A percentile compares a stretch with the other conserved stretches of the same genome.
These are phyloP conservation scores for Plebejus melissa DNA, from an alignment of 2,888 invertebrate genomes.

Conservation along the genomic window DNA sequence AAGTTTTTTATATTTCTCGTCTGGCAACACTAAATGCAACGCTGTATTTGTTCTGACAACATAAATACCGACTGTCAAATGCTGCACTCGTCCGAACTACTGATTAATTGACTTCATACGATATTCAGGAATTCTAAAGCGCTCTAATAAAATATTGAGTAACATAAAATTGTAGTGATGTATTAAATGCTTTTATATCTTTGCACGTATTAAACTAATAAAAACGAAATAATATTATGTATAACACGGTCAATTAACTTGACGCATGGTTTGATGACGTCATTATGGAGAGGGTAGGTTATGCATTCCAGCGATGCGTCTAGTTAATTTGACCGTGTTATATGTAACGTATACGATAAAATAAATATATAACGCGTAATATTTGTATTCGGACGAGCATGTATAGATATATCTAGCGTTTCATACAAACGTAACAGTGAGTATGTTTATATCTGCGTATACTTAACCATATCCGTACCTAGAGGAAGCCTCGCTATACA, in stretches of 20 bases:
- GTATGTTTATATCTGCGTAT: slow-evolving; percentile 62
- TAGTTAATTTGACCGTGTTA: too few relatives aligned
- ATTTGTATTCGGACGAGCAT: slow-evolving; percentile 18
- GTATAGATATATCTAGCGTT: neutral
- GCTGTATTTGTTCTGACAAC: slow-evolving; percentile 24
- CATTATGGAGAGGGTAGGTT: too few relatives aligned
- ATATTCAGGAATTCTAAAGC: slow-evolving; percentile 12
- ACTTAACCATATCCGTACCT: slow-evolving; percentile 70
- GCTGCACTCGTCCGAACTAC: slow-evolving; percentile 19
- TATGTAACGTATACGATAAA: neutral
- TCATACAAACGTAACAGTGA: slow-evolving; percentile 52
- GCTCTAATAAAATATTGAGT: neutral
- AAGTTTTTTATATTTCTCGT: slow-evolving; percentile 5
- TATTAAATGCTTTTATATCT: slow-evolving; percentile 1
- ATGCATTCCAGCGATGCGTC: too few relatives aligned
- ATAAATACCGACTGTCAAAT: neutral
- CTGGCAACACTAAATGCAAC: slow-evolving; percentile 20
- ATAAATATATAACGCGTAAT: neutral
- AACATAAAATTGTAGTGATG: neutral
- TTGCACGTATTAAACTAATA: neutral
- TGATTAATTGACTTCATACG: slow-evolving; percentile 18
- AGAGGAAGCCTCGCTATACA: slow-evolving; percentile 77
- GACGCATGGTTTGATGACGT: too few relatives aligned
- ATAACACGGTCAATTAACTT: too few relatives aligned
- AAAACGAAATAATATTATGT: neutral